A percentile compares a stretch with the other conserved stretches of the same genome.
Evolutionary conservation across 2,113 vertebrate genomes (phyloP).

Genomic region (Toxotes chatareus): DNA sequence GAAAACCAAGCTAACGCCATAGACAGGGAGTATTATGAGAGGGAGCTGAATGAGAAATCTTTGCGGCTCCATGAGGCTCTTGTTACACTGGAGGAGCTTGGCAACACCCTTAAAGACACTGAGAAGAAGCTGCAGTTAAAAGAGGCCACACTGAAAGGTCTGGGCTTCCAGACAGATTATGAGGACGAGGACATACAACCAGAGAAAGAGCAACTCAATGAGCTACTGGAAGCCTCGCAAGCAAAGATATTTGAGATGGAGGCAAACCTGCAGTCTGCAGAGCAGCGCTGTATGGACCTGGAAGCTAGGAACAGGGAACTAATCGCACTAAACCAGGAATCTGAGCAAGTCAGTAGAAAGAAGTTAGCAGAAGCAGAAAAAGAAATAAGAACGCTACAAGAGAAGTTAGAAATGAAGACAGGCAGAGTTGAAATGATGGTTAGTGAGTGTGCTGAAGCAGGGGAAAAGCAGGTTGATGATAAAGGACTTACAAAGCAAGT

Average conservation of each 20-base stretch:
- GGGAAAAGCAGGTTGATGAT: conserved; percentile 59
- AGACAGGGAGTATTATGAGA: conserved; percentile 81
- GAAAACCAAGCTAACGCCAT: conserved; percentile 76
- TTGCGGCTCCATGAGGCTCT: conserved; percentile 84
- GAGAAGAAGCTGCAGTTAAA: conserved; percentile 85
- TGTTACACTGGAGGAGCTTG: conserved; percentile 81
- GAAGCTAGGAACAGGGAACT: conserved; percentile 75
- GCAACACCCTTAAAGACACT: conserved; percentile 82
- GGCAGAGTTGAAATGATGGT: conserved; percentile 40
- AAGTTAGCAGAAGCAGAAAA: conserved; percentile 72
- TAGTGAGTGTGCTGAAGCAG: conserved; percentile 45
- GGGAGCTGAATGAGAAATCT: conserved; percentile 83
- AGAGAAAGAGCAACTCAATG: conserved; percentile 73
- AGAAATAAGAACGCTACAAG: conserved; percentile 65
- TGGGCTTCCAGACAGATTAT: conserved; percentile 80
- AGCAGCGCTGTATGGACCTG: conserved; percentile 71
- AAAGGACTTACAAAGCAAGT: conserved; percentile 76
- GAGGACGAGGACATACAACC: conserved; percentile 57
- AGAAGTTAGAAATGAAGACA: conserved; percentile 58
- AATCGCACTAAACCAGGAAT: conserved; percentile 65
- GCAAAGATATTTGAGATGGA: conserved; percentile 74
- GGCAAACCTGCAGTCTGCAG: conserved; percentile 58
- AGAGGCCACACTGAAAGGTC: conserved; percentile 85
- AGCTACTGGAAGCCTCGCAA: conserved; percentile 73
- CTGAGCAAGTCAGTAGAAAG: conserved; percentile 51